Conservation (phyloP, 2,888 invertebrate species). For the Desoria tigrina region DNA sequence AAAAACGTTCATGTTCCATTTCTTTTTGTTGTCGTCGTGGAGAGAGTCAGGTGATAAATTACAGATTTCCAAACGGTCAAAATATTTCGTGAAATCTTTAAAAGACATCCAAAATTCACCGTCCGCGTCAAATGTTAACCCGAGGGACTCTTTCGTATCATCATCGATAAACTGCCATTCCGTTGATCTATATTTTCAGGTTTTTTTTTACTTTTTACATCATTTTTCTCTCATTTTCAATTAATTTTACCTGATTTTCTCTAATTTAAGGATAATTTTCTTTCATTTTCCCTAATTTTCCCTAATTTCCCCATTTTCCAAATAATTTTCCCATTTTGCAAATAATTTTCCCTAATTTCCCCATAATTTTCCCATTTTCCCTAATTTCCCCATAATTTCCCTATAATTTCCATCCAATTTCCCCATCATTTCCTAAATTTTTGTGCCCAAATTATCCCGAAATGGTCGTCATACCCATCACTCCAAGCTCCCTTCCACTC, state of each 20-base stretch:
- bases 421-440: too few relatives aligned
- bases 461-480: slow-evolving; percentile 74
- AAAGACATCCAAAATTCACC: slow-evolving; percentile 66
- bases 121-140: slow-evolving; percentile 61
- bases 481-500: slow-evolving; percentile 66
- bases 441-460: too few relatives aligned
- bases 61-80: slow-evolving; percentile 63
- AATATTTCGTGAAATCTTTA: slow-evolving; percentile 60
- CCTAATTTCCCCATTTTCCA: too few relatives aligned
- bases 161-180: slow-evolving; percentile 60
- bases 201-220: background rate
- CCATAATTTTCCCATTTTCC: too few relatives aligned
- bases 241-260: background rate
- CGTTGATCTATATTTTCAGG: slow-evolving; percentile 55
- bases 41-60: slow-evolving; percentile 63
- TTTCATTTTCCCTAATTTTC: too few relatives aligned
- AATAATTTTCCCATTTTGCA: too few relatives aligned
- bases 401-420: too few relatives aligned
- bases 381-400: too few relatives aligned
- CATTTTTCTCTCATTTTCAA: too few relatives aligned
- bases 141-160: slow-evolving; percentile 59
- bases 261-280: too few relatives aligned
- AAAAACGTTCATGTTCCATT: slow-evolving; percentile 91
- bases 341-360: too few relatives aligned
- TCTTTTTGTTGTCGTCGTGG: slow-evolving; percentile 69